phyloP scores from a whole-genome alignment of 2,888 invertebrate genomes.

The Himalopsyche anomala region DNA sequence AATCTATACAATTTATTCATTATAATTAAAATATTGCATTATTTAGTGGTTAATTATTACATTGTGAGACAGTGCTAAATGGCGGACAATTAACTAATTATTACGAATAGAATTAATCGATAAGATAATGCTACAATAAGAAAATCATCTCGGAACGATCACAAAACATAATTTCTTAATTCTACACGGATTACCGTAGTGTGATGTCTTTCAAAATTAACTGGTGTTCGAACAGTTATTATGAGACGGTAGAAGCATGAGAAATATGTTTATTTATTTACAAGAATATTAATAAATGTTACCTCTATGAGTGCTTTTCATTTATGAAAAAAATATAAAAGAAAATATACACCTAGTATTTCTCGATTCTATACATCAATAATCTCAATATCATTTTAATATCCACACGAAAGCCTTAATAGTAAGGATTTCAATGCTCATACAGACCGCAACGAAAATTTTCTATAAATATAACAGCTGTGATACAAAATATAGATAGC shows the following conservation, averaged over 20 bases:
- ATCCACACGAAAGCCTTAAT: slow-evolving; percentile 48
- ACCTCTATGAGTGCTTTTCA: slow-evolving; percentile 22
- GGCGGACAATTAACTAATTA: slow-evolving; percentile 24
- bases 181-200: neutral
- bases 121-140: slow-evolving; percentile 5
- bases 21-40: slow-evolving; percentile 34
- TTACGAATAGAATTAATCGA: slow-evolving; percentile 35
- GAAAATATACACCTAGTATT: slow-evolving; percentile 3
- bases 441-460: slow-evolving; percentile 14
- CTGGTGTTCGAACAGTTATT: neutral
- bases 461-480: neutral
- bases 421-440: slow-evolving; percentile 37
- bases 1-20: slow-evolving; percentile 21
- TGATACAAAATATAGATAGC: neutral
- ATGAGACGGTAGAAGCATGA: neutral
- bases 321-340: neutral
- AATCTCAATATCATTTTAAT: slow-evolving; percentile 59
- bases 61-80: slow-evolving; percentile 38
- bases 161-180: neutral
- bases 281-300: slow-evolving; percentile 3
- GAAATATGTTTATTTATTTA: slow-evolving; percentile 6
- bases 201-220: neutral
- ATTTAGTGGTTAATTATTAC: slow-evolving; percentile 36
- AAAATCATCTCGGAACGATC: slow-evolving; percentile 5
- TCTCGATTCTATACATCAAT: slow-evolving; percentile 48